These are phyloP conservation scores for Cataglyphis hispanica DNA, from an alignment of 1,140 invertebrate genomes.

Conservation along the genomic window DNA sequence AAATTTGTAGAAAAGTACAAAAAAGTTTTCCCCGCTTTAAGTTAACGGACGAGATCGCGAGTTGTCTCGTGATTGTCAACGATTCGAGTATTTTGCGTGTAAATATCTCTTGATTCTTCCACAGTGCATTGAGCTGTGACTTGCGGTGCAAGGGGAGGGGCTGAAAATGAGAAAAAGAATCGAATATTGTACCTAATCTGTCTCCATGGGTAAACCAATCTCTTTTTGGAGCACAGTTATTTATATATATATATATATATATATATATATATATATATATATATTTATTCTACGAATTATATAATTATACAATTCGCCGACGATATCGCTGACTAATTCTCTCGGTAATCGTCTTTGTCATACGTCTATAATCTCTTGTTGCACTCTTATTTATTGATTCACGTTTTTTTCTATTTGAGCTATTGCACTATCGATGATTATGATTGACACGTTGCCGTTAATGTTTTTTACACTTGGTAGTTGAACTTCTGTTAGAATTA, in stretches of 20 bases:
- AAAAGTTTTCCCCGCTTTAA: slow-evolving; percentile 79
- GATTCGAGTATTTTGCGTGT: slow-evolving; percentile 48
- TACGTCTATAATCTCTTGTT: slow-evolving; percentile 81
- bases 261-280: too few relatives aligned
- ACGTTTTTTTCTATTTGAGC: slow-evolving; percentile 73
- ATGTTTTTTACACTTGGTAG: slow-evolving; percentile 80
- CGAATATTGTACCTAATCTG: slow-evolving; percentile 74
- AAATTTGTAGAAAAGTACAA: slow-evolving; percentile 83
- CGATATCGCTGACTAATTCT: slow-evolving; percentile 61
- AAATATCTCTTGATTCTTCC: slow-evolving; percentile 71
- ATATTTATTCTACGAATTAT: slow-evolving; percentile 76
- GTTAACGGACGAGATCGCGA: slow-evolving; percentile 70
- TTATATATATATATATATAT: too few relatives aligned
- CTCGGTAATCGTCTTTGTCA: slow-evolving; percentile 71
- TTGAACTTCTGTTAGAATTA: slow-evolving; percentile 83
- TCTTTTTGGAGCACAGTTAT: slow-evolving; percentile 72
- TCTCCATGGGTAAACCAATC: slow-evolving; percentile 55
- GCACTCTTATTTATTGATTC: slow-evolving; percentile 85
- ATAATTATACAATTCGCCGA: slow-evolving; percentile 60
- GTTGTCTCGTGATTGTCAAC: slow-evolving; percentile 56
- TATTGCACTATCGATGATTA: slow-evolving; percentile 81
- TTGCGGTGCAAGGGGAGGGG: neutral
- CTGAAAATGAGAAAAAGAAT: slow-evolving; percentile 53
- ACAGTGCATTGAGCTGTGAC: slow-evolving; percentile 57
- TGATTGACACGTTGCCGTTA: slow-evolving; percentile 81